Base-by-base conservation (phyloP, 2,888 invertebrate genomes). In the Eupithecia dodoneata region DNA sequence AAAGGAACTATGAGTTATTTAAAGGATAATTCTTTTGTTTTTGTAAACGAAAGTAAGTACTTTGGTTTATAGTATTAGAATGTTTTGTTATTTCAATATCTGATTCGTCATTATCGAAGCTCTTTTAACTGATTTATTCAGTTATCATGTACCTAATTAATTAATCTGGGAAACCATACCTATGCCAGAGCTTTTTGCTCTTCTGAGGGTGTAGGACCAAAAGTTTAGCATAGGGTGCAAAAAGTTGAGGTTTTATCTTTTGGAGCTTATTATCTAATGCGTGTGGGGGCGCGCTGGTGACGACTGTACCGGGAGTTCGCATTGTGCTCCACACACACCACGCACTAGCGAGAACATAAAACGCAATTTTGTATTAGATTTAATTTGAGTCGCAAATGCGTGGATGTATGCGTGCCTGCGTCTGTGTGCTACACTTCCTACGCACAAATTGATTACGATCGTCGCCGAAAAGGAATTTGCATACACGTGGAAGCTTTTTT, bases 321-420 rank as follows among this genome's bases (percentile, higher is more conserved):
- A 94, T 92, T 93, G 94, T 94, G 88, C 90, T 86, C 91, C 91
- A 91, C 94, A 93, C 94, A 93, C 93, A 87, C 88, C 90, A 90
- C 91, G 87, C 90, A 91, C 93, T 91, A 93, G 91, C 92, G 90
- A 85, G 91, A 93, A 94, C 93, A 93, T 94, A 94, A 94, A 94
- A 95, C 94, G 95, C 94, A 94, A 94, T 94, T 95, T 94, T 94
- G 94, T 95, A 94, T 94, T 94, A 95, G 95, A 95, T 94, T 94
- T 94, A 95, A 95, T 95, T 94, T 94, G 94, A 90, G 88, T 88
- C 89, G 86, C 88, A 88, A 90, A 87, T 86, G 77, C 73, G 76
- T 72, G 75, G 77, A 75, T 81, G 88, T 87, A 89, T 85, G 86
- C 77, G 84, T 81, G 87, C 86, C 83, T 84, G 83, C 76, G 82